Base-by-base conservation (phyloP, 2,888 invertebrate species). In the Orthosia gothica region DNA sequence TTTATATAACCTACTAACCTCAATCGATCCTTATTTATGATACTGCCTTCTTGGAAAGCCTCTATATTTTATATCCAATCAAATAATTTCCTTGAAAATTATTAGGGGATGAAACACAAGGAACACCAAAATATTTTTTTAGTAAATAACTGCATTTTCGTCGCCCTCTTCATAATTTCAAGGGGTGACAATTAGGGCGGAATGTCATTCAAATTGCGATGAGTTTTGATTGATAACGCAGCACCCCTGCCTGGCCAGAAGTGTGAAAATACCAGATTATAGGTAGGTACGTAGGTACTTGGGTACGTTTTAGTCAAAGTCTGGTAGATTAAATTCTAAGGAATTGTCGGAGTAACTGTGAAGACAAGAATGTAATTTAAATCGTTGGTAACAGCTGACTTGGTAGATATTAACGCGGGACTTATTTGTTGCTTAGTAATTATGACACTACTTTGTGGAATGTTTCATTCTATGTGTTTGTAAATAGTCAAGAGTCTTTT, bases 171-270 rank as follows among this genome's bases (percentile, higher is more conserved):
- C 81, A 45, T 79, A 83, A 83, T 85, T 79, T 78, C 71, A 86
- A 87, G 88, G 91, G 91, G 88, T 79, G 89, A 88, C 89, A 92
- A 93, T 91, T 92, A 90, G 90, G 87, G 89, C 88, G 89, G 89
- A 91, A 93, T 91, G 91, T 90, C 88, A 88, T 88, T 90, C 81
- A 87, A 80, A 80, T 80, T 82, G 65, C 82, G 76, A 77, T 81
- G 87, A 87, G 85, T 89, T 90, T 88, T 91, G 91, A 92, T 90
- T 89, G 91, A 91, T 90, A 91, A 83, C 86, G 85, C 86, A 73
- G 73, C 82, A 73, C 67, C 70, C 68, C 57, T 26, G 45, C 26
- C 20, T 63, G 63, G 64, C 49, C 26, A 58, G 67, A 68, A 55
- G 45, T 57, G 47, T 52, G 65, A 79, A 70, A 79, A 67, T 55